A percentile compares a stretch with the other conserved stretches of the same genome.
These are phyloP conservation scores for Noctua pronuba DNA, from an alignment of 2,888 invertebrate species.

Conservation along the genomic window DNA sequence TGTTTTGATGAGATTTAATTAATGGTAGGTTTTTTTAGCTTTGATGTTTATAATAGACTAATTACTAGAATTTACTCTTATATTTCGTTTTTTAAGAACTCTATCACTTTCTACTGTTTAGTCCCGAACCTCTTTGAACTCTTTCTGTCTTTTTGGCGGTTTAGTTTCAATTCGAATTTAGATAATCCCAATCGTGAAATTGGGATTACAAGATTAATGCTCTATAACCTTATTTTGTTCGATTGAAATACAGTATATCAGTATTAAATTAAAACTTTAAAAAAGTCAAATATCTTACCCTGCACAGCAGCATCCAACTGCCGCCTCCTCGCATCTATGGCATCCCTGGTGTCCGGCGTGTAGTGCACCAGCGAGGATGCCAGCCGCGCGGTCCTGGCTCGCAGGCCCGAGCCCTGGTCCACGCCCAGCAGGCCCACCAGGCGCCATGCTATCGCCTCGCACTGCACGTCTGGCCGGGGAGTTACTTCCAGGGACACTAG, in stretches of 20 bases:
- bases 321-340: constrained; percentile 92
- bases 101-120: not conserved
- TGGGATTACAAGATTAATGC: not conserved
- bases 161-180: not conserved
- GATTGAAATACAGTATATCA: no score
- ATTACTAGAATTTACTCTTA: no score
- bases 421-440: constrained; percentile 94
- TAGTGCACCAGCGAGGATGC: constrained; percentile 91
- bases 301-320: constrained; percentile 96
- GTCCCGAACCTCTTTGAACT: not conserved
- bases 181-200: not conserved
- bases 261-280: not conserved
- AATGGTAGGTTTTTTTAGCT: not conserved
- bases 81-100: not conserved
- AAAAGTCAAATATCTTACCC: constrained; percentile 83
- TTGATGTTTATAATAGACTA: not conserved
- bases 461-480: constrained; percentile 92
- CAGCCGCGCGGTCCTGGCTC: constrained; percentile 91
- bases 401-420: constrained; percentile 91
- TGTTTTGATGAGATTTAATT: not conserved
- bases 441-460: constrained; percentile 96
- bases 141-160: not conserved
- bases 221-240: not conserved
- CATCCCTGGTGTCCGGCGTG: constrained; percentile 92
- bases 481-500: constrained; percentile 86